Base-by-base conservation (phyloP, 2,888 invertebrate genomes). In the Plebejus melissa region DNA sequence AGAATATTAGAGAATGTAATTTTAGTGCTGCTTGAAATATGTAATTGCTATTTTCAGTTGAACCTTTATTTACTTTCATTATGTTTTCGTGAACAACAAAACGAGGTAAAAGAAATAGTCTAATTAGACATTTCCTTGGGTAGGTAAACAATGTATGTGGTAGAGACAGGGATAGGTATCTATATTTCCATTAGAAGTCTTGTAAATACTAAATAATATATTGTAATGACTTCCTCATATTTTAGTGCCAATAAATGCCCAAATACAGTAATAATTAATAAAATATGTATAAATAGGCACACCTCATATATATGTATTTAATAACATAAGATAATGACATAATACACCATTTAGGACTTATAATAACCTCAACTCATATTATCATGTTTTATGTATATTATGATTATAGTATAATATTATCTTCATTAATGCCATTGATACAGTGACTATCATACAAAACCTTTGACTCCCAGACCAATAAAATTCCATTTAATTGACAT, bases 381-480 rank as follows among this genome's bases (percentile, higher is more conserved):
- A 65, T 65, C 16, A 36, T 65, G 32, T 65, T 65, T 32, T 32
- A 65, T 65, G 65, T 16, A 65, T 32, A 65, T 65, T 65, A 32
- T 6, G 1, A 65, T 13, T 65, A 60, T 60, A 46, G 46, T 22
- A 22, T 28, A 60, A 22, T 28, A 60, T 28, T 22, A 60, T 36
- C 32, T 32, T 16, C 32, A 65, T 32, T 65, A 65, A 16, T 32
- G 65, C 65, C 65, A 65, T 65, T 32, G 32, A 72, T 71, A 50
- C 32, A 72, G 72, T 32, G 6, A 9, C 50, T 72, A 72, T 72
- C 72, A 54, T 7, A 65, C 28, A 72, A 13, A 72, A 13, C 50
- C 11, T 72, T 72, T 72, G 72, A 72, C 72, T 54, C 16, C 54
- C 13, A 72, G 50, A 72, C 72, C n/a, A 72, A 72, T 72, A 72